Percentiles rank a stretch among this genome's conserved stretches.
Conservation (phyloP, 2,888 invertebrate species). For the Lithophane ornitopus region DNA sequence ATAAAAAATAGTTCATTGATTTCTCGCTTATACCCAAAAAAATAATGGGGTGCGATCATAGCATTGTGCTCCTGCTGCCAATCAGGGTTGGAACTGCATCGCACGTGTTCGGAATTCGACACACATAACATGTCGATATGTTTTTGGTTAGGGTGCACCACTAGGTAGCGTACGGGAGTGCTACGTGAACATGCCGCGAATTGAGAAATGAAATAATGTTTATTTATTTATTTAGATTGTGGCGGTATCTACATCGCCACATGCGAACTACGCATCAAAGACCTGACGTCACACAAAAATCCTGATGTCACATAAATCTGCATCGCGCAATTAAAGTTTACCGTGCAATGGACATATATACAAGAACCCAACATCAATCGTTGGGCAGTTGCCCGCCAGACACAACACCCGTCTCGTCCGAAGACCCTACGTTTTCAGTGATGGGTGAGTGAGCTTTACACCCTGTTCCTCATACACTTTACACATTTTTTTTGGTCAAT, state of each 20-base stretch:
- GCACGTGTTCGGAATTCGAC: constrained; percentile 60
- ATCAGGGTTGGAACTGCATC: constrained; percentile 32
- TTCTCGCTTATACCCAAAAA: constrained; percentile 20
- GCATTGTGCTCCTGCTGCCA: constrained; percentile 54
- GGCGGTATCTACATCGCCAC: too few species aligned
- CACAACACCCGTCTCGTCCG: too few species aligned
- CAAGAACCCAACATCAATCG: too few species aligned
- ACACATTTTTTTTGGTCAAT: background rate
- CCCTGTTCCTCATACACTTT: too few species aligned
- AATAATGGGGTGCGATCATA: constrained; percentile 51
- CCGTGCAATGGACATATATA: too few species aligned
- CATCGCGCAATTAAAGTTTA: too few species aligned
- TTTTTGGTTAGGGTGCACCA: constrained; percentile 16
- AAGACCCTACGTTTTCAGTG: too few species aligned
- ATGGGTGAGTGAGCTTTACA: too few species aligned
- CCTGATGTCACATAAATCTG: too few species aligned
- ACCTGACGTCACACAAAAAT: too few species aligned
- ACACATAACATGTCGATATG: constrained; percentile 31
- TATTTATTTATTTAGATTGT: background rate
- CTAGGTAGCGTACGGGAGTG: background rate
- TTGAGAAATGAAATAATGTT: background rate
- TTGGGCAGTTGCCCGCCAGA: too few species aligned
- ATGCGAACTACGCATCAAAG: too few species aligned
- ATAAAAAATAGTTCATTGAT: constrained; percentile 50
- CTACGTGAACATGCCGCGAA: background rate